Conservation (phyloP, 2,113 vertebrate species). For the Ammospiza nelsoni region DNA sequence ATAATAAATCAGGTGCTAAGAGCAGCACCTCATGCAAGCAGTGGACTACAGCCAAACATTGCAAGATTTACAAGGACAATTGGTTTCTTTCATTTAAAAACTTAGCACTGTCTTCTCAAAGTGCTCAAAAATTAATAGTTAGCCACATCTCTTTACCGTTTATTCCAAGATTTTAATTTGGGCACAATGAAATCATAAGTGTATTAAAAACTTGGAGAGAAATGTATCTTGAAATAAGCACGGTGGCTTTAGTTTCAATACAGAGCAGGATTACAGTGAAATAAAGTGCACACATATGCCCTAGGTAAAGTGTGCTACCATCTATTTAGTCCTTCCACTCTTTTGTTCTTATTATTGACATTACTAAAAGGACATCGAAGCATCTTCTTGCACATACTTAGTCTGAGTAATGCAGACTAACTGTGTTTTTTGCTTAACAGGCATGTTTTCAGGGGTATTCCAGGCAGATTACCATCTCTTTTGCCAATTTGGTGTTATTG, state of each 20-base stretch:
- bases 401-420: not conserved
- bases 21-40: slow-evolving; percentile 29
- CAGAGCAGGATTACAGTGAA: not conserved
- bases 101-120: not conserved
- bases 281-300: not conserved
- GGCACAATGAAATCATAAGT: not conserved
- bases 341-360: not conserved
- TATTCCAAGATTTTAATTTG: not conserved
- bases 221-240: not conserved
- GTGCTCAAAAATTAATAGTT: not conserved
- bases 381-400: not conserved
- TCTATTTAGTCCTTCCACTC: not conserved
- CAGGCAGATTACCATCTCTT: not conserved
- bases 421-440: not conserved
- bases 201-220: not conserved
- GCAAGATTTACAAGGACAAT: slow-evolving; percentile 50
- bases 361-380: not conserved
- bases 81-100: slow-evolving; percentile 19
- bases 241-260: not conserved
- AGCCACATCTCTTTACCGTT: not conserved
- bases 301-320: not conserved
- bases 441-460: not conserved
- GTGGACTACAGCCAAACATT: slow-evolving; percentile 52
- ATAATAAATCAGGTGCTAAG: slow-evolving; percentile 66
- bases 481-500: not conserved